These are phyloP conservation scores for Helarctos malayanus DNA, from an alignment of 2,797 vertebrate genomes.

Conservation along the genomic window DNA sequence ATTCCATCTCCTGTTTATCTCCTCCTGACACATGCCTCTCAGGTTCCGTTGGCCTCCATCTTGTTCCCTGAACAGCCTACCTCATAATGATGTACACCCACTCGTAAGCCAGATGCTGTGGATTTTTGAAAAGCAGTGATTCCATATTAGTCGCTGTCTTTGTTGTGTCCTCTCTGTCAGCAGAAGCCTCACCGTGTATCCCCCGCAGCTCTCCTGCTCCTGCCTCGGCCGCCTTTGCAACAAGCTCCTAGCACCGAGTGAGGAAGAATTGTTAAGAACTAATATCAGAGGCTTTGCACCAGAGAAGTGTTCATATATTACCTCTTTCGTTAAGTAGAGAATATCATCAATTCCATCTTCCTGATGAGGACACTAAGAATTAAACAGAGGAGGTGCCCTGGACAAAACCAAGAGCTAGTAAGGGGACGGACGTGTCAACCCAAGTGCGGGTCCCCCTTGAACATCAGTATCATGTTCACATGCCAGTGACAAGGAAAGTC, in stretches of 20 bases:
- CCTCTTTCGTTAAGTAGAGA: background rate
- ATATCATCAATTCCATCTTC: background rate
- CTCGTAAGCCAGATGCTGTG: background rate
- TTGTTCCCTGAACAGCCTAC: background rate
- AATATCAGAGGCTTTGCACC: background rate
- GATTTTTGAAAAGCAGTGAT: background rate
- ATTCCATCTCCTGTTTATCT: background rate
- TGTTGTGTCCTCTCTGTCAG: background rate
- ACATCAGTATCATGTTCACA: background rate
- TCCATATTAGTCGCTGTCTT: background rate
- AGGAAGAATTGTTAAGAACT: background rate
- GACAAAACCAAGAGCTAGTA: background rate
- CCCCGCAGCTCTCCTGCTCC: background rate
- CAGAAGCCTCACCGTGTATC: background rate
- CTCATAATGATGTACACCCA: background rate
- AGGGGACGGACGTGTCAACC: too few species aligned
- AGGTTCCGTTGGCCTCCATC: background rate
- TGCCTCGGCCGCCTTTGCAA: background rate
- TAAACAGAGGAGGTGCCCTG: background rate
- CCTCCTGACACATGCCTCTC: too few species aligned
- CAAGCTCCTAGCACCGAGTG: background rate
- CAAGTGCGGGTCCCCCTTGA: too few species aligned
- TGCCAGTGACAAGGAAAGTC: background rate
- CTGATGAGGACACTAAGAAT: background rate
- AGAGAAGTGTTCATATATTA: background rate